These are phyloP conservation scores for Imbricaverruca yamaguchii DNA, from an alignment of 2,888 invertebrate genomes.

Conservation along the genomic window DNA sequence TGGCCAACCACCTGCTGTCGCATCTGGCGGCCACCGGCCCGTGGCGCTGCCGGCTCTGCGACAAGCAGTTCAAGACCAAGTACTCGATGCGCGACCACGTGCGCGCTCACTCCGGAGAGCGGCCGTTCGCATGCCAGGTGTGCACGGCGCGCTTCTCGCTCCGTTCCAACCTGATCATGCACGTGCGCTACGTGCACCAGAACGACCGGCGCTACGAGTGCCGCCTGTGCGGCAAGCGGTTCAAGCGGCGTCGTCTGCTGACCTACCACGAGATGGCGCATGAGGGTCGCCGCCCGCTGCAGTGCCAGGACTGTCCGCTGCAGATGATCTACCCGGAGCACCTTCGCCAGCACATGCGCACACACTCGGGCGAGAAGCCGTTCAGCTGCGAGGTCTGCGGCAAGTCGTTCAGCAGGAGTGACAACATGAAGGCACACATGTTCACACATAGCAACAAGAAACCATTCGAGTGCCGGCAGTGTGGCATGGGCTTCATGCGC, in stretches of 20 bases:
- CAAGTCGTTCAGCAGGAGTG: constrained; percentile 72
- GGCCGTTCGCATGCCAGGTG: constrained; percentile 56
- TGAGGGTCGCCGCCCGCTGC: constrained; percentile 33
- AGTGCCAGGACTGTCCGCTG: constrained; percentile 31
- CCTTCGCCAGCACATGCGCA: constrained; percentile 33
- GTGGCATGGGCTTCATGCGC: constrained; percentile 33
- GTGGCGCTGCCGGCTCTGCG: constrained; percentile 53
- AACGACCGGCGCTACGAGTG: constrained; percentile 50
- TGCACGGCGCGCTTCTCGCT: constrained; percentile 74
- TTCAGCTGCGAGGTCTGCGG: constrained; percentile 54
- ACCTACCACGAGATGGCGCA: constrained; percentile 42
- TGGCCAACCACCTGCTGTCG: constrained; percentile 64
- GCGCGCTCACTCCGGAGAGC: constrained; percentile 60
- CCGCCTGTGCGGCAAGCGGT: constrained; percentile 31
- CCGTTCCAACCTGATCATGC: constrained; percentile 70
- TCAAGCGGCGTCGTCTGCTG: constrained; percentile 33
- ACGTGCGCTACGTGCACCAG: constrained; percentile 67
- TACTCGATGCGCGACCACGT: constrained; percentile 74
- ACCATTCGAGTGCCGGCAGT: constrained; percentile 33
- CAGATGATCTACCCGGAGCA: constrained; percentile 34
- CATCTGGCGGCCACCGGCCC: constrained; percentile 68
- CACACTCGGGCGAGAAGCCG: constrained; percentile 34
- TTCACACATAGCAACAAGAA: constrained; percentile 34
- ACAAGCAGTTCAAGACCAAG: constrained; percentile 43
- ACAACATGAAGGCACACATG: constrained; percentile 48